Conservation (phyloP, 2,797 vertebrate genomes). For the Myiotriccus ornatus region DNA sequence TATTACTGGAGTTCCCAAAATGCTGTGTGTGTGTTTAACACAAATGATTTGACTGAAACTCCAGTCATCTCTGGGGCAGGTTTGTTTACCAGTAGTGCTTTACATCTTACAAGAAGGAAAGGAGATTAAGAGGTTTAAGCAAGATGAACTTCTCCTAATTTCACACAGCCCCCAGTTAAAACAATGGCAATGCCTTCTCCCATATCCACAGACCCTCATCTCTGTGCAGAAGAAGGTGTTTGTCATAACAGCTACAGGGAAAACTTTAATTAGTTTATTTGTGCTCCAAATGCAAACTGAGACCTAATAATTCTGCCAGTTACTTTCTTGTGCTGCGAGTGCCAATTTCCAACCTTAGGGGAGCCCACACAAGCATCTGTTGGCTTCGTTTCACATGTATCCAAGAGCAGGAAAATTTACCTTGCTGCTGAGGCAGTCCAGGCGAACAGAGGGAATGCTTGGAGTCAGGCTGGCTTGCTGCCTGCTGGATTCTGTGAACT, state of each 20-base stretch:
- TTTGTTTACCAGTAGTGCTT: not conserved
- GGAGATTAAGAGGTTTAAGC: not conserved
- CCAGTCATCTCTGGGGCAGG: not conserved
- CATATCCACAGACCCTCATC: not conserved
- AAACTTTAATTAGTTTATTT: conserved; percentile 55
- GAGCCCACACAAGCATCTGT: conserved; percentile 57
- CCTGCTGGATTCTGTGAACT: not conserved
- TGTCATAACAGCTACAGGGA: conserved; percentile 27
- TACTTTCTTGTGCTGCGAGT: conserved; percentile 1
- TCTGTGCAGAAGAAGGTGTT: not conserved
- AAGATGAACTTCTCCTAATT: not conserved
- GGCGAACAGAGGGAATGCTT: not conserved
- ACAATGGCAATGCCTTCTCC: not conserved
- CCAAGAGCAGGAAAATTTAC: not conserved
- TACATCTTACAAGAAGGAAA: not conserved
- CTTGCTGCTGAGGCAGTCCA: not conserved
- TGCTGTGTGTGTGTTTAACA: not conserved
- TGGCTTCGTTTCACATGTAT: not conserved
- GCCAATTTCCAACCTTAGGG: conserved; percentile 51
- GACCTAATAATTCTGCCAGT: conserved; percentile 47
- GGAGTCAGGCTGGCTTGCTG: not conserved
- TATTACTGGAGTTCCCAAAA: not conserved
- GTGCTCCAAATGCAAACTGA: conserved; percentile 29
- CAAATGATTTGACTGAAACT: not conserved
- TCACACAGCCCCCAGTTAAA: not conserved